Base-by-base conservation (phyloP, 2,888 invertebrate genomes). In the Tetrapedia diversipes region DNA sequence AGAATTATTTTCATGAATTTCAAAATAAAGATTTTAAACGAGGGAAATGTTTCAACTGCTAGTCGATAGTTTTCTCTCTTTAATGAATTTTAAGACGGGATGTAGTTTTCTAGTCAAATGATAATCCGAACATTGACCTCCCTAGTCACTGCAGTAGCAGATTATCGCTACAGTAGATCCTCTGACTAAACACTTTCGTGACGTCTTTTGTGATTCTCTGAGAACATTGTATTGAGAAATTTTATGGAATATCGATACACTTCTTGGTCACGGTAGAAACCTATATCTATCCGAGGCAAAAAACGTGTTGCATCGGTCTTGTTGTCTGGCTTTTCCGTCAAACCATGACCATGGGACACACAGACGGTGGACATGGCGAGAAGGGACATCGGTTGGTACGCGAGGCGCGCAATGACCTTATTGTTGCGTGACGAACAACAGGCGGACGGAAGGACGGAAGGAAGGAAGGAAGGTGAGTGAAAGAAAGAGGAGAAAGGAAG, bases 371-470 rank as follows among this genome's bases (percentile, higher is more conserved):
- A 65, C 60, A 49, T 63, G 19, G 4, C 43, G 16, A 29, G 64
- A 67, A 67, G 60, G 77, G 60, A 77, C 72, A 66, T 71, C 71
- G 79, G 61, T 37, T 68, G 59, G 79, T 65, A 61, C 60, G 80
- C 39, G 39, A 24, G 24, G 37, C 39, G 39, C 80, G 69, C 85
- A 75, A 80, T 81, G 84, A 82, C 86, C 83, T 89, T 87, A 89
- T 86, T 88, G 88, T 89, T 85, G 89, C 89, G 87, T 86, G 87
- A 90, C 84, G 79, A 51, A 56, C 63, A 74, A 80, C 79, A 80
- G 67, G 64, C 84, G 84, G 71, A 80, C 77, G 82, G 79, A 82
- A 83, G 86, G 86, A 88, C 86, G 85, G 76, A 87, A 85, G 68
- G 75, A 80, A 80, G 77, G 86, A 88, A 86, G 85, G 76, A 87